Evolutionary conservation across 2,888 invertebrate species (phyloP), one percentile per base, ranked within the genome.

Genomic region (Acutogordius australiensis): DNA sequence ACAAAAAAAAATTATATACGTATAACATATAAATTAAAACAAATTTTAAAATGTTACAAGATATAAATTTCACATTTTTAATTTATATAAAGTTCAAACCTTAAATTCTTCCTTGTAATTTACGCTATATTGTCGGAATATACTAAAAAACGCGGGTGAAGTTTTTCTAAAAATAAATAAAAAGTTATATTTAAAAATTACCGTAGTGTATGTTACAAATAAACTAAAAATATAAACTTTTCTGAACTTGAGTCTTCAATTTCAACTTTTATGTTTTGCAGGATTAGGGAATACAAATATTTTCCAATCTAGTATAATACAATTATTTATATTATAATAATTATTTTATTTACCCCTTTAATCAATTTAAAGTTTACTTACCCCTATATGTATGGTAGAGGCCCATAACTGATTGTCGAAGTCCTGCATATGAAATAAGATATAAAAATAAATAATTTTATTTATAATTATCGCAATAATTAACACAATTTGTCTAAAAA

Each of bases 31-130:
- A n/a, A n/a, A n/a, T n/a, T n/a, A n/a, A n/a, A n/a, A n/a, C n/a
- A n/a, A n/a, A n/a, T n/a, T n/a, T n/a, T n/a, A n/a, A n/a, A n/a
- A n/a, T n/a, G n/a, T n/a, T n/a, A n/a, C n/a, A n/a, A n/a, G 18
- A 13, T 37, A 37, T 13, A 37, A 51, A n/a, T 51, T 51, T 26
- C 4, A 51, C 8, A 51, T 51, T 51, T n/a, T 51, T 8, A n/a
- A 23, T 8, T n/a, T 21, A 23, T 4, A n/a, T 8, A 51, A 51
- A 23, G 4, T 21, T 4, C 26, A n/a, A 21, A 51, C 51, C 23
- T 23, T 51, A 51, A 51, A 51, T 51, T 51, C 51, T 26, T 51
- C 51, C 51, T 51, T 51, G 4, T 51, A 4, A 51, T 26, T 51
- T n/a, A 8, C 23, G n/a, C n/a, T 51, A 51, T 51, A 51, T 51